A percentile compares a stretch with the other conserved stretches of the same genome.
These are phyloP conservation scores for Drosophila lutescens DNA, from an alignment of 2,888 invertebrate species.

Conservation along the genomic window DNA sequence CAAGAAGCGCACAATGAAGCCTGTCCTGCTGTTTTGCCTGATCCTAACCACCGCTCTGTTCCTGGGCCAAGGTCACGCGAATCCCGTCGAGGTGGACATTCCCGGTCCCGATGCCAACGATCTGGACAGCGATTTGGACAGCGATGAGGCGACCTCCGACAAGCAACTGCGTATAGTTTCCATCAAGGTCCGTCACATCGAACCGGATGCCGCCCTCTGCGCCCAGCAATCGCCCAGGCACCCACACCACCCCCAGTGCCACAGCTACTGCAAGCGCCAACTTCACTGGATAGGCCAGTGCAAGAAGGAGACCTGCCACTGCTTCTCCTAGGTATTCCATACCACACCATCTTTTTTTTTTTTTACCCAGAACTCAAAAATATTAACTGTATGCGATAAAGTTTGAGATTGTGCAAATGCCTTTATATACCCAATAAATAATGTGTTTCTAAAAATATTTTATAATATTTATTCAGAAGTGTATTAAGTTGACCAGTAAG, in stretches of 20 bases:
- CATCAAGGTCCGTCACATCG: constrained; percentile 66
- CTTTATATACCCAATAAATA: neutral
- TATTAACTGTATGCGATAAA: too few species aligned
- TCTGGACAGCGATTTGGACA: constrained; percentile 19
- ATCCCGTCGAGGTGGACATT: constrained; percentile 7
- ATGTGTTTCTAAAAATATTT: too few species aligned
- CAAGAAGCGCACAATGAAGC: constrained; percentile 12
- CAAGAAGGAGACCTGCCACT: constrained; percentile 79
- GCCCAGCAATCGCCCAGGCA: constrained; percentile 73
- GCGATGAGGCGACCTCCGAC: constrained; percentile 29
- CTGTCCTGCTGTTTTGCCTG: constrained; percentile 1
- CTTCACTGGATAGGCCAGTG: constrained; percentile 83
- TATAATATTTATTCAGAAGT: too few species aligned
- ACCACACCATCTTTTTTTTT: neutral
- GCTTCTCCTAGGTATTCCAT: constrained; percentile 68
- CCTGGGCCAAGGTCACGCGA: neutral
- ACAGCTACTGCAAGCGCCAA: constrained; percentile 78
- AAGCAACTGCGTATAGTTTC: constrained; percentile 65
- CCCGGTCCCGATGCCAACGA: constrained; percentile 9
- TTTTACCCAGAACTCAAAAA: neutral
- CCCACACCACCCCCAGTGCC: constrained; percentile 81
- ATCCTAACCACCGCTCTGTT: neutral
- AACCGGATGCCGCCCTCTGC: constrained; percentile 73
- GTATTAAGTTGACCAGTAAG: too few species aligned
- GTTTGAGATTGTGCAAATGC: neutral